A percentile compares a stretch with the other conserved stretches of the same genome.
These are phyloP conservation scores for Octopus sinensis DNA, from an alignment of 1,140 invertebrate genomes.

Conservation along the genomic window DNA sequence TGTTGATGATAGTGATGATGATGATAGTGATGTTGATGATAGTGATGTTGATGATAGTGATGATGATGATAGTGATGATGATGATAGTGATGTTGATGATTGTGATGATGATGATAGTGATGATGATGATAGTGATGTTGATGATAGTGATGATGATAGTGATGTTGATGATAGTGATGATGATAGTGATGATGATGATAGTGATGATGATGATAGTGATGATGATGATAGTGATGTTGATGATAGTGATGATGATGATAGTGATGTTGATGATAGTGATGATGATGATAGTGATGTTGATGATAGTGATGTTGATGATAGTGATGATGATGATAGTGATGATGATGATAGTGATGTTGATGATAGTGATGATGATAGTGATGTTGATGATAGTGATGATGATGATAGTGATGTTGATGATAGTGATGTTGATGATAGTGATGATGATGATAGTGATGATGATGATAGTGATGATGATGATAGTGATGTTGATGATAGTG, in stretches of 20 bases:
- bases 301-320: constrained; percentile 17
- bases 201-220: constrained; percentile 23
- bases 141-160: constrained; percentile 15
- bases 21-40: too few species aligned
- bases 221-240: constrained; percentile 23
- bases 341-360: constrained; percentile 12
- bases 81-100: too few species aligned
- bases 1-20: too few species aligned
- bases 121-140: constrained; percentile 17
- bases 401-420: constrained; percentile 20
- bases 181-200: constrained; percentile 22
- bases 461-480: constrained; percentile 25
- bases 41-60: too few species aligned
- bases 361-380: constrained; percentile 21
- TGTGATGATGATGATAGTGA: constrained; percentile 16
- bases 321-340: constrained; percentile 15
- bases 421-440: constrained; percentile 24
- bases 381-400: constrained; percentile 23
- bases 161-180: constrained; percentile 20
- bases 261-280: constrained; percentile 24
- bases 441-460: constrained; percentile 24
- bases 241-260: constrained; percentile 25
- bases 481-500: constrained; percentile 26
- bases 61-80: too few species aligned
- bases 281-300: constrained; percentile 27